These are phyloP conservation scores for Phoeniculus purpureus DNA, from an alignment of 2,797 vertebrate species.

Conservation along the genomic window DNA sequence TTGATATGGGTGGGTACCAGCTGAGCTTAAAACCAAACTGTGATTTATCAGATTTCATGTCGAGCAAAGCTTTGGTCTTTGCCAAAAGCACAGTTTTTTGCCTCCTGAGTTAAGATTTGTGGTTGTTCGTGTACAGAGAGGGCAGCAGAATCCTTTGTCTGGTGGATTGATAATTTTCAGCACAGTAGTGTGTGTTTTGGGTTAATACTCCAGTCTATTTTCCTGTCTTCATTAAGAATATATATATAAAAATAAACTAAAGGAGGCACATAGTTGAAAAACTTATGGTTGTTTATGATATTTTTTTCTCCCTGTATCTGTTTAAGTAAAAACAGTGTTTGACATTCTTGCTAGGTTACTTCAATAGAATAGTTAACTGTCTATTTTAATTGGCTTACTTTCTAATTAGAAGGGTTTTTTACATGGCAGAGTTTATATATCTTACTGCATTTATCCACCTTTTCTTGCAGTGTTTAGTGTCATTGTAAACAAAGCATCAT, in stretches of 20 bases:
- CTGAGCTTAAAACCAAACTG: neutral
- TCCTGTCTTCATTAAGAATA: neutral
- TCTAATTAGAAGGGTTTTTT: neutral
- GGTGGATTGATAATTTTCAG: neutral
- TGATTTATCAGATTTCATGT: neutral
- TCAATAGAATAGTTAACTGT: neutral
- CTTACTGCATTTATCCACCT: neutral
- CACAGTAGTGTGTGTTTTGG: neutral
- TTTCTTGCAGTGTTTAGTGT: neutral
- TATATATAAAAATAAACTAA: neutral
- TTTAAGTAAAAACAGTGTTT: neutral
- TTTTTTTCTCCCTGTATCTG: neutral
- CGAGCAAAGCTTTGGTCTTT: neutral
- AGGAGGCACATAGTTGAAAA: neutral
- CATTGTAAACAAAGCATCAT: neutral
- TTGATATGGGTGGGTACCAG: neutral
- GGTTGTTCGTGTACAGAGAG: neutral
- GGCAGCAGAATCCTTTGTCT: neutral
- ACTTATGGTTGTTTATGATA: neutral
- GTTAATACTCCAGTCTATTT: neutral
- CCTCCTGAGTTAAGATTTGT: neutral
- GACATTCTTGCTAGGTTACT: neutral
- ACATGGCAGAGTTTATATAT: neutral
- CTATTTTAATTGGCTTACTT: neutral
- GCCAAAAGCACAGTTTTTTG: neutral